Percentiles rank a stretch among this genome's conserved stretches.
Conservation (phyloP, 1,140 invertebrate genomes). For the Formica exsecta region DNA sequence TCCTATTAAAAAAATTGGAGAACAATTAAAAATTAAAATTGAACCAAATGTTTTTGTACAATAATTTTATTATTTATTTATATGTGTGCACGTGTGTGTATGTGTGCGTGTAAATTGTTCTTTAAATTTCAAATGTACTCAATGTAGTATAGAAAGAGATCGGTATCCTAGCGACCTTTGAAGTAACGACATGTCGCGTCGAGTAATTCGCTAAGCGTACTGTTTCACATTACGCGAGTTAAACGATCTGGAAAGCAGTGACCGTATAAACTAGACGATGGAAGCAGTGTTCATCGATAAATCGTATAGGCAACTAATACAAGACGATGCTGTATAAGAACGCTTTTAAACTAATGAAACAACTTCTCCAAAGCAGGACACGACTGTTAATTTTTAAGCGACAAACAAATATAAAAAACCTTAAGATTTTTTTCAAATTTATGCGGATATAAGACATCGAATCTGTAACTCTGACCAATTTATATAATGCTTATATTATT, state of each 20-base stretch:
- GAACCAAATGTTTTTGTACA: background rate
- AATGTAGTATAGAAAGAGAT: background rate
- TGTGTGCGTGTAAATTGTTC: background rate
- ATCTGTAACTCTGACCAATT: background rate
- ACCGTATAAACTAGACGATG: constrained; percentile 66
- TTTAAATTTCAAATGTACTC: background rate
- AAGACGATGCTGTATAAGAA: background rate
- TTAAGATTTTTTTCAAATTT: background rate
- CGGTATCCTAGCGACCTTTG: background rate
- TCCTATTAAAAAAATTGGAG: background rate
- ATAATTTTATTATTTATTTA: constrained; percentile 34
- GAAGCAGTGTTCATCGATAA: constrained; percentile 38
- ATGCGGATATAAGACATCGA: background rate
- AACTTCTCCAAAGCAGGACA: background rate
- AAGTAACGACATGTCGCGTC: constrained; percentile 4
- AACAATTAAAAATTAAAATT: background rate
- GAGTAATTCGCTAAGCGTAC: constrained; percentile 15
- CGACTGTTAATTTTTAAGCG: constrained; percentile 6
- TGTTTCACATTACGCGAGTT: constrained; percentile 80
- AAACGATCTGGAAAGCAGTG: constrained; percentile 76
- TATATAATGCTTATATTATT: background rate
- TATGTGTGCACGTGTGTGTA: no score
- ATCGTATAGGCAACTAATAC: constrained; percentile 39
- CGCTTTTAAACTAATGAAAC: constrained; percentile 57
- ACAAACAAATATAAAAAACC: background rate